Evolutionary conservation across 2,888 invertebrate species (phyloP).

Genomic region (Entomobrya multifasciata): DNA sequence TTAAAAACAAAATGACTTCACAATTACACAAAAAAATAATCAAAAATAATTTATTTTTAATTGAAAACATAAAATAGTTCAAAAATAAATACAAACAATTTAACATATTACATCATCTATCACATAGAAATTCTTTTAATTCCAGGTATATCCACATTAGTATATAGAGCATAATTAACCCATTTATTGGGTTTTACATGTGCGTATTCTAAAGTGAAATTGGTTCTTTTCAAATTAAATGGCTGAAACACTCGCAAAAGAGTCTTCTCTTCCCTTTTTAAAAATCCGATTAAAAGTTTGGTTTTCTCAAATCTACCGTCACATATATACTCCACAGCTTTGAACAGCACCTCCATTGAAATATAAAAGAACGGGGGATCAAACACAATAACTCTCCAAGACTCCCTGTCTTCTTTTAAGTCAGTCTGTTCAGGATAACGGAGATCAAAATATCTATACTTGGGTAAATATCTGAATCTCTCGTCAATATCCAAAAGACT

Average conservation of each 20-base stretch:
- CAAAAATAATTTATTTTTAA: not conserved
- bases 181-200: constrained; percentile 78
- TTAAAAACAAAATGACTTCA: too few relatives aligned
- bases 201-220: constrained; percentile 75
- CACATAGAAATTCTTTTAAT: constrained; percentile 68
- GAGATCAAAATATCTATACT: constrained; percentile 77
- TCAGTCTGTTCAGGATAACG: constrained; percentile 61
- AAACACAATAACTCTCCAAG: constrained; percentile 77
- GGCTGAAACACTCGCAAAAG: constrained; percentile 72
- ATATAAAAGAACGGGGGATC: constrained; percentile 79
- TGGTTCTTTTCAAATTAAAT: constrained; percentile 75
- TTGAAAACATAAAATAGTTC: not conserved
- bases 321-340: constrained; percentile 76
- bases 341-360: constrained; percentile 71
- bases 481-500: constrained; percentile 78
- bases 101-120: not conserved
- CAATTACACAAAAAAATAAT: not conserved
- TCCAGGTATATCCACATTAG: constrained; percentile 78
- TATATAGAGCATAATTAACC: constrained; percentile 78
- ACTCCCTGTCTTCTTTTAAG: constrained; percentile 64
- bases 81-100: not conserved
- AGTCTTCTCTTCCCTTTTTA: constrained; percentile 75
- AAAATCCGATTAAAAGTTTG: constrained; percentile 76
- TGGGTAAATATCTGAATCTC: constrained; percentile 76
- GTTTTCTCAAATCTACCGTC: constrained; percentile 68